phyloP scores from a whole-genome alignment of 2,797 vertebrate species.

The Amblyraja radiata region DNA sequence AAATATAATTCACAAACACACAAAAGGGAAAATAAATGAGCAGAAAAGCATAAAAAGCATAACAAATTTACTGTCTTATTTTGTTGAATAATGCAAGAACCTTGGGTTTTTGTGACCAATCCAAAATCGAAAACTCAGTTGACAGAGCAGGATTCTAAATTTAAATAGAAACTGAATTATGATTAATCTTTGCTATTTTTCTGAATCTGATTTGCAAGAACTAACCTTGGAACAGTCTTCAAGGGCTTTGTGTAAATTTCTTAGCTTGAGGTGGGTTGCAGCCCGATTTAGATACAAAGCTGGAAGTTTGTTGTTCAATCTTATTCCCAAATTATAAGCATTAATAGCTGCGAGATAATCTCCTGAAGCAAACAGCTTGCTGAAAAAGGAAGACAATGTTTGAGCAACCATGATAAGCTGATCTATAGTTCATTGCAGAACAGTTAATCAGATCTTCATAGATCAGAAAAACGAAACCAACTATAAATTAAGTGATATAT shows the following conservation, averaged over 20 bases:
- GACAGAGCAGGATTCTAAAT: not conserved
- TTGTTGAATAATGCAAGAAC: not conserved
- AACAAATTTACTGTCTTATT: not conserved
- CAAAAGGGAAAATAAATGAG: not conserved
- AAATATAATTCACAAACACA: not conserved
- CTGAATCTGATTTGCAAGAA: not conserved
- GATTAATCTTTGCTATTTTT: conserved; percentile 16
- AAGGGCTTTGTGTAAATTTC: conserved; percentile 83
- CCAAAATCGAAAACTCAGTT: not conserved
- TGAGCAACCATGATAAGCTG: conserved; percentile 15
- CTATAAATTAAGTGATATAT: not conserved
- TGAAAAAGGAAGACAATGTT: conserved; percentile 50
- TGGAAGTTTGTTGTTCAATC: conserved; percentile 69
- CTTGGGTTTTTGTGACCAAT: not conserved
- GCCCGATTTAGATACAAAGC: conserved; percentile 80
- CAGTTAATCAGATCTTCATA: not conserved
- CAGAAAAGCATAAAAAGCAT: not conserved
- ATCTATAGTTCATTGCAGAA: not conserved
- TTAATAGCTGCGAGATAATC: conserved; percentile 78
- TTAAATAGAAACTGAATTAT: not conserved
- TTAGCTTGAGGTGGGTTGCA: conserved; percentile 84
- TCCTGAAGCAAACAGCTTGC: conserved; percentile 72
- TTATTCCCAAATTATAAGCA: conserved; percentile 76
- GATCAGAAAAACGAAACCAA: not conserved
- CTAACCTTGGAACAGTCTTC: conserved; percentile 83